phyloP scores from a whole-genome alignment of 2,888 invertebrate species.

The Sinopyrophorus schimmeli region DNA sequence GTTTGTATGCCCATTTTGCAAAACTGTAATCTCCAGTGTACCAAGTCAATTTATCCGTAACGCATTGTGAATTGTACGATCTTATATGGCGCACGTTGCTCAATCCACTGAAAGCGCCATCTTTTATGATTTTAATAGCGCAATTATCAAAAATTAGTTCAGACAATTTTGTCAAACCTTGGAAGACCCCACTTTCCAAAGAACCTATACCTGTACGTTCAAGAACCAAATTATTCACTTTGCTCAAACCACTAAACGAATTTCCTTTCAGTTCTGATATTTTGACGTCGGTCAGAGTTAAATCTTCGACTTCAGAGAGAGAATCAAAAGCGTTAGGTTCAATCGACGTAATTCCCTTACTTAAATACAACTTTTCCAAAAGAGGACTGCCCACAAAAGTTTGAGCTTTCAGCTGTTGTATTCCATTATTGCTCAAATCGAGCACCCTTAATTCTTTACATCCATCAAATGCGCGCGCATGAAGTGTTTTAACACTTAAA shows the following conservation, averaged over 20 bases:
- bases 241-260: slow-evolving; percentile 10
- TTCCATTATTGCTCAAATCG: slow-evolving; percentile 10
- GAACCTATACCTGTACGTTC: slow-evolving; percentile 2
- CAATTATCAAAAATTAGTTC: not conserved
- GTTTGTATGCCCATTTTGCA: slow-evolving; percentile 1
- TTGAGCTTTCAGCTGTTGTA: not conserved
- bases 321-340: slow-evolving; percentile 4
- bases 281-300: not conserved
- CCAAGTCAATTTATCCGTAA: not conserved
- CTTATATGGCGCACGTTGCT: not conserved
- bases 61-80: slow-evolving; percentile 1
- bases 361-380: slow-evolving; percentile 3
- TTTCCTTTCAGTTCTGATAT: not conserved
- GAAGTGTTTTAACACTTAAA: not conserved
- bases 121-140: slow-evolving; percentile 10
- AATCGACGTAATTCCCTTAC: slow-evolving; percentile 6
- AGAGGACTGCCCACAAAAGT: slow-evolving; percentile 8
- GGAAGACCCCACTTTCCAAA: slow-evolving; percentile 6
- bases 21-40: not conserved
- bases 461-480: slow-evolving; percentile 4
- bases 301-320: not conserved
- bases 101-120: slow-evolving; percentile 1
- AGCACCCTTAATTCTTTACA: not conserved
- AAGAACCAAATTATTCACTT: slow-evolving; percentile 4
- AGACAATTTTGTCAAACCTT: not conserved